These are phyloP conservation scores for Myathropa florea DNA, from an alignment of 2,888 invertebrate genomes.

Conservation along the genomic window DNA sequence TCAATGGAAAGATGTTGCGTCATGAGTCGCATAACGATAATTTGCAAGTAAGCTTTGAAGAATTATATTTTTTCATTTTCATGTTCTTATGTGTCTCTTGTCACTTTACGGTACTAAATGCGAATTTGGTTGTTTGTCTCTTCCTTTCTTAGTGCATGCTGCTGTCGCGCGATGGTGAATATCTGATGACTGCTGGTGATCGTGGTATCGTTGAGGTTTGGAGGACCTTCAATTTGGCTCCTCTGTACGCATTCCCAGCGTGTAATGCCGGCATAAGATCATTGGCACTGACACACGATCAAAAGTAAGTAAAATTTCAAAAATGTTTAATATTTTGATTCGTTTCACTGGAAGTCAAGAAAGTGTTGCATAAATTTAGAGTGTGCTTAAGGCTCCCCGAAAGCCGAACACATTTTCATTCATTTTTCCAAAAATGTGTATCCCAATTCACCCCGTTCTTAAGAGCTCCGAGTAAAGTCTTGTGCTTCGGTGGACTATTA, in stretches of 20 bases:
- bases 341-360: not conserved
- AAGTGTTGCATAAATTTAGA: no score
- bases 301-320: constrained; percentile 89
- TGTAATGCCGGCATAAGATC: constrained; percentile 97
- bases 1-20: constrained; percentile 94
- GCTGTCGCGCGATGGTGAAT: constrained; percentile 98
- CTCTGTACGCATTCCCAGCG: constrained; percentile 98
- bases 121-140: constrained; percentile 2
- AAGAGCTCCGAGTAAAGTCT: no score
- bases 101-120: not conserved
- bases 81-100: not conserved
- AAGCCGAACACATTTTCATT: no score
- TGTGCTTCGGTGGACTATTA: no score
- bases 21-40: constrained; percentile 97
- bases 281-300: constrained; percentile 98
- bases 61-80: not conserved
- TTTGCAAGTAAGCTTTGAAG: constrained; percentile 87
- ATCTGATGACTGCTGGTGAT: constrained; percentile 98
- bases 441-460: no score
- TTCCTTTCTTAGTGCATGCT: constrained; percentile 87
- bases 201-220: constrained; percentile 99
- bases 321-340: not conserved
- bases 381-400: no score
- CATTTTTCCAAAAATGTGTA: no score
- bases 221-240: constrained; percentile 97